Evolutionary conservation across 2,113 vertebrate species (phyloP), one percentile per base, ranked within the genome.

Genomic region (Laticauda laticaudata): DNA sequence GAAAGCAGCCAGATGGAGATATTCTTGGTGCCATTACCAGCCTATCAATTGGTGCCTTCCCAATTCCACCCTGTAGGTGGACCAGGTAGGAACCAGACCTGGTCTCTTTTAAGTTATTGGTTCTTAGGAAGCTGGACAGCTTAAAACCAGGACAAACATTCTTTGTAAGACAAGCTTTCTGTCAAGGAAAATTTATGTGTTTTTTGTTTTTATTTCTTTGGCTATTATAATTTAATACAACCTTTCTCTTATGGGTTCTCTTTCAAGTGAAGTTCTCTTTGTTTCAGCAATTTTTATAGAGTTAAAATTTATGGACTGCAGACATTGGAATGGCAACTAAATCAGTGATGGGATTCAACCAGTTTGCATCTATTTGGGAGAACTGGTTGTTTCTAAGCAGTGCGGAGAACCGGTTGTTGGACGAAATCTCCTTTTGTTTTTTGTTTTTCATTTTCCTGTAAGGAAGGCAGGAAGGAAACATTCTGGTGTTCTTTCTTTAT

Each of bases 11-110:
- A 91, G 0, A 15, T 96, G 88, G 94, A 93, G 12, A 15, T 96
- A 86, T 95, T 97, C 88, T 55, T 97, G 87, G 87, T 98, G 51
- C 97, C 97, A 4, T 93, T 98, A 64, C 96, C 97, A 0, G 97
- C 97, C 48, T 96, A 96, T 88, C 96, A 97, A 90, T 96, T 96
- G 5, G 87, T 97, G 92, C 97, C 97, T 23, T 3, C 94, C 91
- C 95, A 95, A 24, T 92, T 97, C 34, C 96, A 92, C 23, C 51
- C 94, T 61, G 93, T 97, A 20, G 96, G 97, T 18, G 97, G 97
- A n/a, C 97, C 97, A 96, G 97, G 97, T 97, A 94, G 93, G 96
- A 26, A 15, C 61, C 4, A 1, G 0, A 11, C 11, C 48, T 15
- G 8, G 12, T 11, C 51, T 61, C 29, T 53, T 57, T 24, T 48